Base-by-base conservation (phyloP, 2,888 invertebrate species). In the Rhagium mordax region DNA sequence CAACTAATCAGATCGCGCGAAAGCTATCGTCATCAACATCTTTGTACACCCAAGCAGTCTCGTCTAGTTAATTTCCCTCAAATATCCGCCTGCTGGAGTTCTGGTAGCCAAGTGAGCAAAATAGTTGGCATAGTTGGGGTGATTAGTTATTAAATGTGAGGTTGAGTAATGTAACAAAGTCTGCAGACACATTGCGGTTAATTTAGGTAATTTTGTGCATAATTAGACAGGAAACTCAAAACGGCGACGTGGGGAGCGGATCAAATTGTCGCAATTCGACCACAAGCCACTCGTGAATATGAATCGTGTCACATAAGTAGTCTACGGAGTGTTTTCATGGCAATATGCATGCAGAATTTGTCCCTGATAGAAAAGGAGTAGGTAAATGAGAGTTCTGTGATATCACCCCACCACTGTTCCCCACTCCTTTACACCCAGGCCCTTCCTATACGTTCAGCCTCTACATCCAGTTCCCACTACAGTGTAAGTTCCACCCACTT, bases 121-220 rank as follows among this genome's bases (percentile, higher is more conserved):
- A 65, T 65, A 21, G 53, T 33, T 53, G 65, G 65, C 65, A 65
- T 65, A 65, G 51, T 65, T 53, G 29, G 16, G 53, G 24, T 65
- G 33, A 65, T 65, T 65, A 51, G 53, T 53, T 27, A 53, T 53
- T 53, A 65, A 61, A 61, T 61, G 61, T 8, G 61, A 61, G 4
- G 33, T 33, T 27, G 57, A 29, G 33, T 24, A 33, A 18, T 59
- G 29, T 33, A 59, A 41, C 59, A 59, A 59, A 59, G 59, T 59
- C 18, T 59, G 29, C 24, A 59, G 61, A 20, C 18, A 21, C 47
- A 47, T 24, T 61, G 20, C 60, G 18, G 61, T 47, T 61, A 47
- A 61, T 61, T 61, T 61, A 48, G 21, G 61, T 59, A 24, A 59
- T 59, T 59, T 59, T 20, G 10, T 59, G 59, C 18, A 33, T 59